Base-by-base conservation (phyloP, 1,140 invertebrate species). In the Planococcus citri region DNA sequence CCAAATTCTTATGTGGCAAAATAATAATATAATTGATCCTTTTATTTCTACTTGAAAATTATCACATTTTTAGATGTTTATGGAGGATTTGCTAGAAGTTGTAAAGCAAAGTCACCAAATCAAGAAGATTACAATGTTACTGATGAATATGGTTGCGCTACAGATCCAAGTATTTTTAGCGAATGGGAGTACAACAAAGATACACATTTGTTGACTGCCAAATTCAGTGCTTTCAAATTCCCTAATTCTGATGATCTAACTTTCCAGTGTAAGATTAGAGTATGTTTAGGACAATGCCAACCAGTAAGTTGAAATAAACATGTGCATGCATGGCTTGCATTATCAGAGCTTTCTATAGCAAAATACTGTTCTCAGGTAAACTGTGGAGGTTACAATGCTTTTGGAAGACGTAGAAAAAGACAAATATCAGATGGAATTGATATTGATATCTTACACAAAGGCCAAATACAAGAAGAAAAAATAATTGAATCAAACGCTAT, bases 181-280 rank as follows among this genome's bases (percentile, higher is more conserved):
- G 92, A 95, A 77, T 96, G 93, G 93, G 87, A 92, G 73, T 87
- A 91, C 73, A 90, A 91, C 76, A 83, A 87, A 4, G 89, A 92
- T 37, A 88, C 87, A 12, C 89, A 90, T 76, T 86, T 89, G 12
- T 78, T 96, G 22, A 81, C 89, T 75, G 92, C 92, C 51, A 85
- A 87, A 71, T 95, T 97, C 77, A 94, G 94, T 77, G 94, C 93
- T 3, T 97, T 97, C 78, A 96, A 97, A 78, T 97, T 97, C 84
- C 94, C 93, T 0, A 92, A 89, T 71, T 93, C 91, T 75, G 93
- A 95, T 75, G 95, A 94, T 76, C 92, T 96, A 74, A 82, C 92
- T 78, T 96, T 96, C 89, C 92, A 95, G 78, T 96, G 94, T 78
- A 95, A 95, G 77, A 94, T 96, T 76, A 83, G 93, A 60, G 92